Base-by-base conservation (phyloP, 1,140 invertebrate genomes). In the Leptestheria dahalacensis region DNA sequence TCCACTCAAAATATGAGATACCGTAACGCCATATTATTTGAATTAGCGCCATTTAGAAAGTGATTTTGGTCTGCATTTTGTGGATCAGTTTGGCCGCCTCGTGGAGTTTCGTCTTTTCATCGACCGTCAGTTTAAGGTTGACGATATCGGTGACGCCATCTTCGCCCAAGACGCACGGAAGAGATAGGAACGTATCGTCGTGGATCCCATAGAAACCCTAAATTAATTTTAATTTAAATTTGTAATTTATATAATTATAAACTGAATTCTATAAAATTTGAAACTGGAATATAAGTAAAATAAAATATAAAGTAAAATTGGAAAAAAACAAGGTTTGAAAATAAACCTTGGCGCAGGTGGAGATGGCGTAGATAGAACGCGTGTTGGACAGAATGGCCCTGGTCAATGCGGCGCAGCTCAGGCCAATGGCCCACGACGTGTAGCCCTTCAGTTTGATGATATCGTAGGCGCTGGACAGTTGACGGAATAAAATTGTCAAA, bases 401-500 rank as follows among this genome's bases (percentile, higher is more conserved):
- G 23, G 79, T 79, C 46, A 93, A 72, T 61, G 82, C 77, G 1
- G 86, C 78, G 0, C 87, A 79, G 66, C 86, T 88, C n/a, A 92
- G 74, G 11, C 89, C 88, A 65, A 92, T 90, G 15, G 87, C 88
- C 87, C 88, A 91, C 24, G 85, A 89, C 1, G 88, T 92, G 72
- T 91, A 91, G 1, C 88, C 88, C 72, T 91, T 92, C 63, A 91
- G 74, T 69, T 82, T 84, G 70, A 92, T 91, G n/a, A 91, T 82
- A 71, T 91, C 83, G 70, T 91, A 91, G 10, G 88, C 88, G 64
- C 86, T 88, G 63, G 48, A 55, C 11, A 18, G 20, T 23, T 20
- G 23, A 52, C 1, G 15, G 47, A 26, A 65, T 48, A 61, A 53
- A 63, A 50, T 59, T 59, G 55, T 59, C 26, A 64, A 59, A 67